A percentile compares a stretch with the other conserved stretches of the same genome.
These are phyloP conservation scores for Nicator chloris DNA, from an alignment of 2,113 vertebrate species.

Conservation along the genomic window DNA sequence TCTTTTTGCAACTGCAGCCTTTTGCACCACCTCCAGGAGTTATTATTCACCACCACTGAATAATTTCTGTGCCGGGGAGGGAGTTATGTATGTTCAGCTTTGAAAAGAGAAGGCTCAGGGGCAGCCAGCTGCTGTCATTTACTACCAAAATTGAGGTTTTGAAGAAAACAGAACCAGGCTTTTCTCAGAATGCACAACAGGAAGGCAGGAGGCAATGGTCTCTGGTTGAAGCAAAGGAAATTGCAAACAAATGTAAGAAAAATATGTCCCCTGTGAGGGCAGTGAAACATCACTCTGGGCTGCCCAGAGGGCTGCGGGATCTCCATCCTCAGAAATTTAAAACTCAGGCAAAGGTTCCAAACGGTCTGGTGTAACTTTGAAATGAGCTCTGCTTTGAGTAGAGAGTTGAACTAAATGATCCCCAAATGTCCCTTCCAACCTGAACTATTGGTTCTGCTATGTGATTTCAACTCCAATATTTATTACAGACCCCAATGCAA, in stretches of 20 bases:
- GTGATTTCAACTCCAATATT: background rate
- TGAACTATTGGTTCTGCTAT: background rate
- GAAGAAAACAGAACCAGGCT: background rate
- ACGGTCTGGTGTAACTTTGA: background rate
- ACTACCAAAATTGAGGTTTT: background rate
- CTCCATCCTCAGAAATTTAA: background rate
- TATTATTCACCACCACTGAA: too few relatives aligned
- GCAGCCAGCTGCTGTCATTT: background rate
- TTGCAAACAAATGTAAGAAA: background rate
- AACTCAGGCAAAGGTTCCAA: background rate
- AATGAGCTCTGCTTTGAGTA: background rate
- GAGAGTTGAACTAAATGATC: background rate
- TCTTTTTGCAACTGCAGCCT: background rate
- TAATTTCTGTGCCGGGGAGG: background rate
- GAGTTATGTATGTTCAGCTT: background rate
- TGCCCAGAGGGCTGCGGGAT: background rate
- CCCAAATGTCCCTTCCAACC: background rate
- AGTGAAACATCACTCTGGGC: background rate
- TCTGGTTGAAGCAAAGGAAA: background rate
- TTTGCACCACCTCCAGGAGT: background rate
- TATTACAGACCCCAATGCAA: background rate
- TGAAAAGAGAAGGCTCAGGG: background rate
- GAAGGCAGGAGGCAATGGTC: background rate
- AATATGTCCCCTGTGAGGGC: background rate
- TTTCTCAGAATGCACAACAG: background rate